A percentile compares a stretch with the other conserved stretches of the same genome.
Evolutionary conservation across 2,113 vertebrate species (phyloP).

Genomic region (Heterochromis multidens): DNA sequence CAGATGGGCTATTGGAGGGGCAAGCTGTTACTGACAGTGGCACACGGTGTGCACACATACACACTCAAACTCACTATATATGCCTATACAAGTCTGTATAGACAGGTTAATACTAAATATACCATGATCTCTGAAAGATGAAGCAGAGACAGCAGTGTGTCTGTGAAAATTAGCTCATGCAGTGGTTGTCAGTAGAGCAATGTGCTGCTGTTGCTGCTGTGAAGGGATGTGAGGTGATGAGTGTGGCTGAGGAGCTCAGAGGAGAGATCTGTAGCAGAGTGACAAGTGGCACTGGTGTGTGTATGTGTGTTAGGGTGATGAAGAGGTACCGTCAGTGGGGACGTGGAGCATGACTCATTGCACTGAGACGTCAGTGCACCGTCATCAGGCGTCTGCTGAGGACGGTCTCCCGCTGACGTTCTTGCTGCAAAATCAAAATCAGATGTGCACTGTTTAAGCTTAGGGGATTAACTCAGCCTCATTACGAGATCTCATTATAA

Average conservation of each 20-base stretch:
- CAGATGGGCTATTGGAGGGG: slow-evolving; percentile 25
- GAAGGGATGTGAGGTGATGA: slow-evolving; percentile 12
- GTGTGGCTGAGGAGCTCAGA: background rate
- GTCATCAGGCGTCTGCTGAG: slow-evolving; percentile 62
- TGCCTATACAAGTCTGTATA: background rate
- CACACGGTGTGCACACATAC: background rate
- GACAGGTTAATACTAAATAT: background rate
- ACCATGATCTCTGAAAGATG: background rate
- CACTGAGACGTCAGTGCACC: slow-evolving; percentile 63
- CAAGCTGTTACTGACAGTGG: slow-evolving; percentile 15
- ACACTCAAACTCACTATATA: background rate
- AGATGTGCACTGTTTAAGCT: slow-evolving; percentile 21
- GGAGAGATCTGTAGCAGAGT: slow-evolving; percentile 17
- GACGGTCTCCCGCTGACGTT: slow-evolving; percentile 21
- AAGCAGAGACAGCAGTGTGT: background rate
- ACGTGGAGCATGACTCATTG: slow-evolving; percentile 66
- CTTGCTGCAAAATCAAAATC: slow-evolving; percentile 25
- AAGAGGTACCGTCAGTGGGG: slow-evolving; percentile 7
- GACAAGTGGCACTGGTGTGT: slow-evolving; percentile 20
- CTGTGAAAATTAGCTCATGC: background rate
- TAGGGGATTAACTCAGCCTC: slow-evolving; percentile 22
- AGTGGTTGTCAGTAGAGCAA: background rate
- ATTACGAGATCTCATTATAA: slow-evolving; percentile 23
- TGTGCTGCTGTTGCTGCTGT: background rate
- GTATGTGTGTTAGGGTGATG: background rate